A percentile compares a stretch with the other conserved stretches of the same genome.
phyloP scores from a whole-genome alignment of 2,888 invertebrate genomes.

The Calephelis perditalis region DNA sequence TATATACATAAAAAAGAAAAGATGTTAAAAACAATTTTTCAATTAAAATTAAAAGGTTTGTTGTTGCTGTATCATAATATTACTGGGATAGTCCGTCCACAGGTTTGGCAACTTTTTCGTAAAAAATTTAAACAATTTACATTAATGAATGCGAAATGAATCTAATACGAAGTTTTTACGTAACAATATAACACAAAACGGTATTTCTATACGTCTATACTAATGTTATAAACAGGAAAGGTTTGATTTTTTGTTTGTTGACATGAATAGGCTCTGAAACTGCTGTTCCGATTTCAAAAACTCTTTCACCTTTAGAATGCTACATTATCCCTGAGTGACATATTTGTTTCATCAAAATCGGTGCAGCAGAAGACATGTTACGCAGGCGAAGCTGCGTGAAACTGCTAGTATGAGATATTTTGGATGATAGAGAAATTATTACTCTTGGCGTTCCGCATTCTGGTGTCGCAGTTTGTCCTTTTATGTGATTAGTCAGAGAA shows the following conservation, averaged over 20 bases:
- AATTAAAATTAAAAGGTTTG: neutral
- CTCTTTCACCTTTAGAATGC: no score
- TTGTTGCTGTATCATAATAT: neutral
- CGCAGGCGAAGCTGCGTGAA: no score
- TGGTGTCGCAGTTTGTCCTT: no score
- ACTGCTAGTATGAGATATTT: neutral
- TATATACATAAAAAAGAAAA: no score
- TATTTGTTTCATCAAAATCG: no score
- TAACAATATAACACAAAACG: neutral
- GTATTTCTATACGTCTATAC: neutral
- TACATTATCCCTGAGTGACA: no score
- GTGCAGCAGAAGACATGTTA: no score
- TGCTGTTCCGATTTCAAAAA: no score
- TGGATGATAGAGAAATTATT: neutral
- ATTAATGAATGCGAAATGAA: constrained; percentile 4
- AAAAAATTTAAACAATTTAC: constrained; percentile 3
- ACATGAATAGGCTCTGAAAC: no score
- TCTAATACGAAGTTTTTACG: neutral
- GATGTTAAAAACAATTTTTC: no score
- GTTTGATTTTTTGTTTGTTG: neutral
- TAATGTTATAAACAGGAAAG: neutral
- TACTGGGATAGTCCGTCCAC: neutral
- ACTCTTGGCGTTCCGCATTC: no score
- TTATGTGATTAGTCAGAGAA: no score
- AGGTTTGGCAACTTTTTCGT: constrained; percentile 6